Evolutionary conservation across 2,888 invertebrate species (phyloP).

Genomic region (Apamea anceps): DNA sequence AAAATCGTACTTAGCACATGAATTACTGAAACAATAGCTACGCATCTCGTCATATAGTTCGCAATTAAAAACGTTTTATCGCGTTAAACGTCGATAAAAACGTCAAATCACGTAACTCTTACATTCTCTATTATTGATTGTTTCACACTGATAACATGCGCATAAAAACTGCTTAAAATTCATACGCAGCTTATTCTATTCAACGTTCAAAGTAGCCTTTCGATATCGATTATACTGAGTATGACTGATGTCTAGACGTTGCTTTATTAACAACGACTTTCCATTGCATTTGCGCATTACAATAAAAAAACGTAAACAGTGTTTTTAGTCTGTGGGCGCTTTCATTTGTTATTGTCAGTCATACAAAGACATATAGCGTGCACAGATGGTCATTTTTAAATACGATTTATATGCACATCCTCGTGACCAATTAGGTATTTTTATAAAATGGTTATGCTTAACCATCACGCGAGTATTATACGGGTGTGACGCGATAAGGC

Average conservation of each 20-base stretch:
- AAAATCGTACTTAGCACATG: not conserved
- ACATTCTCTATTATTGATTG: constrained; percentile 26
- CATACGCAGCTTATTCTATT: not conserved
- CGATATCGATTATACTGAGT: constrained; percentile 21
- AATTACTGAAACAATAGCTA: constrained; percentile 27
- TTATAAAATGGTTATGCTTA: constrained; percentile 32
- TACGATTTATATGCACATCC: constrained; percentile 40
- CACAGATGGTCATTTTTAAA: constrained; percentile 16
- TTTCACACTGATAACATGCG: constrained; percentile 21
- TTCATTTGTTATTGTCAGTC: constrained; percentile 51
- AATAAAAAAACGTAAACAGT: constrained; percentile 15
- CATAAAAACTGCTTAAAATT: constrained; percentile 24
- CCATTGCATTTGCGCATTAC: constrained; percentile 19
- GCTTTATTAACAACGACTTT: constrained; percentile 36
- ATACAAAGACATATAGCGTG: constrained; percentile 48
- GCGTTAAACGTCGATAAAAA: constrained; percentile 17
- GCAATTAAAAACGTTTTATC: constrained; percentile 8
- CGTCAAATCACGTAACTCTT: constrained; percentile 34
- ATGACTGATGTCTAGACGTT: constrained; percentile 34
- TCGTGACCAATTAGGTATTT: constrained; percentile 32
- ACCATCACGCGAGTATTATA: constrained; percentile 29
- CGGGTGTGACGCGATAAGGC: constrained; percentile 5
- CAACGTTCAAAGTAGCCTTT: constrained; percentile 23
- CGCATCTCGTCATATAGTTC: constrained; percentile 1
- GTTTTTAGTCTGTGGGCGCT: constrained; percentile 33